These are phyloP conservation scores for Archips crataeganus DNA, from an alignment of 2,888 invertebrate genomes.

Conservation along the genomic window DNA sequence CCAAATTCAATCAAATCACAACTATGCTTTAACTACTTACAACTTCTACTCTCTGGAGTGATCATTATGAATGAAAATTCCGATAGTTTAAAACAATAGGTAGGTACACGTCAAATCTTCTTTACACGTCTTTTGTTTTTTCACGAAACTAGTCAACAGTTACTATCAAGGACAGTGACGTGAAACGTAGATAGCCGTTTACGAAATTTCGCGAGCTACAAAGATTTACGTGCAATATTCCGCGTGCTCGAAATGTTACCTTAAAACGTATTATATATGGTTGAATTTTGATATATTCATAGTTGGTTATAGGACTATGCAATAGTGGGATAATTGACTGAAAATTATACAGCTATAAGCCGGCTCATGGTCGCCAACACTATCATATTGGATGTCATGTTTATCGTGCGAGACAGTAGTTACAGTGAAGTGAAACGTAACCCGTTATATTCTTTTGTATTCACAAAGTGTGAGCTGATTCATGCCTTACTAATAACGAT, in stretches of 20 bases:
- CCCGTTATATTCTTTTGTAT: conserved; percentile 11
- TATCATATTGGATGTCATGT: conserved; percentile 27
- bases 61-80: too few species aligned
- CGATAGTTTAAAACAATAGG: too few species aligned
- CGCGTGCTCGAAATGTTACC: background rate
- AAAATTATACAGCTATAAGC: conserved; percentile 7
- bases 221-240: background rate
- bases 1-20: too few species aligned
- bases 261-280: background rate
- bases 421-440: conserved; percentile 12
- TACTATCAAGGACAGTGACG: conserved; percentile 5
- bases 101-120: too few species aligned
- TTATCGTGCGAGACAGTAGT: conserved; percentile 25
- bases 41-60: too few species aligned
- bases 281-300: background rate
- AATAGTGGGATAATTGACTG: background rate
- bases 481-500: background rate
- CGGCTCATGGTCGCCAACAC: background rate
- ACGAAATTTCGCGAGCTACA: background rate
- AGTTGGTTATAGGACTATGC: background rate
- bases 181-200: background rate
- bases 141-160: background rate
- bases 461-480: background rate
- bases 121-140: background rate
- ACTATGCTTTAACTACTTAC: too few species aligned